Evolutionary conservation across 2,888 invertebrate genomes (phyloP).

Genomic region (Tortrix viridana): DNA sequence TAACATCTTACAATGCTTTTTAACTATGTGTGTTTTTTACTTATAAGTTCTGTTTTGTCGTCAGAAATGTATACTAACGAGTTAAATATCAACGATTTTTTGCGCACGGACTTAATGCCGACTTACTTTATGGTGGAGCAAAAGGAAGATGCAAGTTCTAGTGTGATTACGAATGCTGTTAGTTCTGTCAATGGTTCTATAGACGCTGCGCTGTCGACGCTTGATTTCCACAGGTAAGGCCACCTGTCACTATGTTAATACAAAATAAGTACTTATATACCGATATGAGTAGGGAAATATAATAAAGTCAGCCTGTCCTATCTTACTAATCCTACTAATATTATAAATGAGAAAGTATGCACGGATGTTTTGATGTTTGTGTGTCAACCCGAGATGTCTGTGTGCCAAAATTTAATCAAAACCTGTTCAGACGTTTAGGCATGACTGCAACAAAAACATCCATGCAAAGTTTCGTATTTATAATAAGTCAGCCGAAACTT

Average conservation of each 20-base stretch:
- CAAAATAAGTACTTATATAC: background rate
- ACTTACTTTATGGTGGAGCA: conserved; percentile 84
- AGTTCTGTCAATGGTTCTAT: conserved; percentile 84
- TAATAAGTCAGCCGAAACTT: too few species aligned
- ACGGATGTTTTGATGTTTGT: too few species aligned
- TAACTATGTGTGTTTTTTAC: conserved; percentile 29
- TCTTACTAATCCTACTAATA: too few species aligned
- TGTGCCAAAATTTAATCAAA: too few species aligned
- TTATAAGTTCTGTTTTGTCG: conserved; percentile 28
- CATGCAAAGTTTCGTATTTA: too few species aligned
- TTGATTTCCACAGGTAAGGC: conserved; percentile 88
- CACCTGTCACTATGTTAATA: background rate
- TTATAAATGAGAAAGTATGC: too few species aligned
- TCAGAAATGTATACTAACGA: conserved; percentile 54
- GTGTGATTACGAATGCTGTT: conserved; percentile 42
- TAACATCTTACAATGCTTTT: conserved; percentile 38
- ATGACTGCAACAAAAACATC: too few species aligned
- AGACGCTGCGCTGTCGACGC: conserved; percentile 85
- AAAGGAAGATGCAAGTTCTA: conserved; percentile 45
- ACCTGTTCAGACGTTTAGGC: too few species aligned
- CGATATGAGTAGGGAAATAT: too few species aligned
- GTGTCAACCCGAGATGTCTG: too few species aligned
- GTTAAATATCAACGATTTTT: conserved; percentile 86
- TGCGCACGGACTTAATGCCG: conserved; percentile 88
- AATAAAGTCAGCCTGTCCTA: too few species aligned